Percentiles rank a stretch among this genome's conserved stretches.
These are phyloP conservation scores for Aegypius monachus DNA, from an alignment of 2,113 vertebrate species.

Conservation along the genomic window DNA sequence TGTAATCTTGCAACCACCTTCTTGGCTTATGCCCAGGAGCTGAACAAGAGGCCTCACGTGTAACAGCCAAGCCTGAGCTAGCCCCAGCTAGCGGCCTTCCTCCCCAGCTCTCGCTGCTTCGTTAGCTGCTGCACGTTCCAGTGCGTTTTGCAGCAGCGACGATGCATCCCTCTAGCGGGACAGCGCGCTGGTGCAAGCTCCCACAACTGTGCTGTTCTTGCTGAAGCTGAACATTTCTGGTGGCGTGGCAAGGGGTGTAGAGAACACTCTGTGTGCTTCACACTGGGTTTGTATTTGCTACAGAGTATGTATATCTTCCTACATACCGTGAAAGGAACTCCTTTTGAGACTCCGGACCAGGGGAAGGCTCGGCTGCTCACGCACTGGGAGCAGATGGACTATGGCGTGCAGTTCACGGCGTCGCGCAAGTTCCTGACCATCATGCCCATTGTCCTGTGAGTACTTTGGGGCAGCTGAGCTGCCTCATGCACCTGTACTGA, in stretches of 20 bases:
- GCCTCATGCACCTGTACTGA: rapidly evolving
- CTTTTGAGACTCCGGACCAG: conserved; percentile 95
- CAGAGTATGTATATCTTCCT: conserved; percentile 98
- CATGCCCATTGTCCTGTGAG: conserved; percentile 95
- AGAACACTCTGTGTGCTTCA: rapidly evolving
- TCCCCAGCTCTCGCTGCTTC: neutral
- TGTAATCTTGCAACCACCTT: neutral
- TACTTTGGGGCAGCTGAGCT: neutral
- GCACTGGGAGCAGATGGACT: conserved; percentile 99
- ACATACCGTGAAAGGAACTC: conserved; percentile 95
- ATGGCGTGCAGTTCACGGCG: conserved; percentile 93
- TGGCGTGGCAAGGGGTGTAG: neutral
- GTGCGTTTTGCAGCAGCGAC: neutral
- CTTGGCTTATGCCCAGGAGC: neutral
- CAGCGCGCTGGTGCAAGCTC: neutral
- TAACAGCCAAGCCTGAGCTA: neutral
- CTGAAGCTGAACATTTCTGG: too few species aligned
- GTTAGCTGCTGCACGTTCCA: rapidly evolving
- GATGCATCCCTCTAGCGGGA: neutral
- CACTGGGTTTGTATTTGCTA: neutral
- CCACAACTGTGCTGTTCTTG: rapidly evolving
- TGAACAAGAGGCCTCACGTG: neutral
- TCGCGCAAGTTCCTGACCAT: conserved; percentile 98
- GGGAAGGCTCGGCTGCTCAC: conserved; percentile 93
- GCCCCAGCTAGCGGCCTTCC: neutral